Evolutionary conservation across 2,113 vertebrate species (phyloP).

Genomic region (Malurus elegans): DNA sequence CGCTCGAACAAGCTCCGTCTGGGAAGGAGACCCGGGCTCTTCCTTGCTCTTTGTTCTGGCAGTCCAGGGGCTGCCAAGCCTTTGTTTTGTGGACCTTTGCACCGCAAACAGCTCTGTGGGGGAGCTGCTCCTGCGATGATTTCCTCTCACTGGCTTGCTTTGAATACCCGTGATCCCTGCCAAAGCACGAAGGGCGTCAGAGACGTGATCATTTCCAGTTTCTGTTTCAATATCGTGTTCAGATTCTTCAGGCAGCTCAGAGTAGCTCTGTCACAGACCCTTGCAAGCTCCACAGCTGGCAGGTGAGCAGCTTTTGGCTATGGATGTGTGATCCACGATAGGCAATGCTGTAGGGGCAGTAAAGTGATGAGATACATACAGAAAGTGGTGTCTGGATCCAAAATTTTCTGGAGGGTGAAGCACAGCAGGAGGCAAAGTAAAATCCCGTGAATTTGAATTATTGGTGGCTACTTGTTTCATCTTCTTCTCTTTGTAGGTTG

Average conservation of each 20-base stretch:
- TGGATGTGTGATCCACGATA: neutral
- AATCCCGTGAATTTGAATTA: neutral
- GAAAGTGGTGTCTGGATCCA: neutral
- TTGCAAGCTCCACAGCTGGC: neutral
- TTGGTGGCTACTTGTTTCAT: neutral
- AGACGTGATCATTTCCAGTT: neutral
- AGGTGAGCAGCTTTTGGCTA: neutral
- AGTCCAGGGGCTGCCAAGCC: neutral
- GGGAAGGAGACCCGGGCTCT: accelerated
- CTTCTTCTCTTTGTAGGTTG: neutral
- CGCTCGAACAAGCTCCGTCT: neutral
- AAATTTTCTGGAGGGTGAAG: neutral
- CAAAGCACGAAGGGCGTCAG: neutral
- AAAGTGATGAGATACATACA: neutral
- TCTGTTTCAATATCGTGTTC: neutral
- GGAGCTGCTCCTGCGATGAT: neutral
- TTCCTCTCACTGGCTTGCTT: neutral
- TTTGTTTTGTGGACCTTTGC: neutral
- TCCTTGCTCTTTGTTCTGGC: neutral
- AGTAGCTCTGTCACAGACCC: neutral
- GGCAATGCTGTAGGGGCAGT: neutral
- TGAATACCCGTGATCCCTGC: neutral
- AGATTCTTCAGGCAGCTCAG: neutral
- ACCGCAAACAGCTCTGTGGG: neutral
- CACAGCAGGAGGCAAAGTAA: neutral